A percentile compares a stretch with the other conserved stretches of the same genome.
Conservation (phyloP, 2,797 vertebrate species). For the Xenentodon cancila region DNA sequence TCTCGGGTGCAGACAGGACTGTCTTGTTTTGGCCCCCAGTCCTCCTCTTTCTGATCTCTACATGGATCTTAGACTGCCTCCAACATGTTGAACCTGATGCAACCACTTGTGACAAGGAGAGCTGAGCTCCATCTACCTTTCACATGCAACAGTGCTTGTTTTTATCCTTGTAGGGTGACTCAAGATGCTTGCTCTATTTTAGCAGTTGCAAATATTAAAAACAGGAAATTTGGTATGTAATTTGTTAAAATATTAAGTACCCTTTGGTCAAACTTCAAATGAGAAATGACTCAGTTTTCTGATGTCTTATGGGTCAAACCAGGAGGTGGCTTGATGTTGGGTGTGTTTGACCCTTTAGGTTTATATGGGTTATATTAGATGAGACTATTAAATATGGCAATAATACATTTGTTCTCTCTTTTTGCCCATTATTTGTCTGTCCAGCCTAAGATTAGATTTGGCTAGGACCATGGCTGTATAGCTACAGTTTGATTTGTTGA, state of each 20-base stretch:
- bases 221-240: background rate
- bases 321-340: too few species aligned
- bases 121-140: conserved; percentile 58
- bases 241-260: background rate
- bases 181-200: conserved; percentile 44
- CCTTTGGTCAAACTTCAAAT: background rate
- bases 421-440: too few species aligned
- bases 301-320: too few species aligned
- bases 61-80: background rate
- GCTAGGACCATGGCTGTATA: too few species aligned
- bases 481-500: too few species aligned
- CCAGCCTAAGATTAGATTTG: too few species aligned
- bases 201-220: conserved; percentile 11
- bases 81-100: conserved; percentile 40
- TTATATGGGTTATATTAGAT: too few species aligned
- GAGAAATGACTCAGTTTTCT: too few species aligned
- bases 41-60: conserved; percentile 20
- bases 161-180: conserved; percentile 36
- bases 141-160: conserved; percentile 61
- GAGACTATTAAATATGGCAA: too few species aligned
- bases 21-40: conserved; percentile 14
- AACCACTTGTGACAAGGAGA: conserved; percentile 62
- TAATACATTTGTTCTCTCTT: too few species aligned
- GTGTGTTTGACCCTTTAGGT: too few species aligned
- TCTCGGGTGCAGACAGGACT: conserved; percentile 1